Percentiles rank a stretch among this genome's conserved stretches.
Conservation (phyloP, 2,113 vertebrate species). For the Excalfactoria chinensis region DNA sequence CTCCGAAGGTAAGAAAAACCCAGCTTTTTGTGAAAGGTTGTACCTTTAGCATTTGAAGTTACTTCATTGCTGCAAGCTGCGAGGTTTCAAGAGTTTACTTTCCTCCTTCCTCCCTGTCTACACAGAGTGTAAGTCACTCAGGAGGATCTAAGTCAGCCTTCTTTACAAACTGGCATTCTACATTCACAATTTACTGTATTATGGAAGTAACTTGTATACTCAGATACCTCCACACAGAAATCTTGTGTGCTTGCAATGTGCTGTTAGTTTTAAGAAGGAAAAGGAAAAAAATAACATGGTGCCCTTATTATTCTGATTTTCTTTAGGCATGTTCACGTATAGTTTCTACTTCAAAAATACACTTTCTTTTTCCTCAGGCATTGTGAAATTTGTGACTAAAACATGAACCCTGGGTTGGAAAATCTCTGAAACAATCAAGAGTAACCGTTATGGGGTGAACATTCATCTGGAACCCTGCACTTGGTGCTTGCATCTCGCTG, state of each 20-base stretch:
- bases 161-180: background rate
- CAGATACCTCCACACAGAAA: background rate
- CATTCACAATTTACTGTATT: background rate
- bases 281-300: background rate
- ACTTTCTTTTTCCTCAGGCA: background rate
- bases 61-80: background rate
- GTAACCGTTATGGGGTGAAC: too few species aligned
- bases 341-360: background rate
- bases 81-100: background rate
- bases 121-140: background rate
- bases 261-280: background rate
- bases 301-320: background rate
- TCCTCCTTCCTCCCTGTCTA: background rate
- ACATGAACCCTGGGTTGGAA: background rate
- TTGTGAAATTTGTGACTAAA: background rate
- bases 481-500: too few species aligned
- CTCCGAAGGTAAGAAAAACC: background rate
- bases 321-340: background rate
- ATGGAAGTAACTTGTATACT: background rate
- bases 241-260: background rate
- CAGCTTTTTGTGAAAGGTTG: background rate
- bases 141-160: background rate
- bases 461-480: background rate
- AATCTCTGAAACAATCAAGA: background rate
- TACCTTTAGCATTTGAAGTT: background rate